Conservation (phyloP, 1,140 invertebrate species). For the Orussus abietinus region DNA sequence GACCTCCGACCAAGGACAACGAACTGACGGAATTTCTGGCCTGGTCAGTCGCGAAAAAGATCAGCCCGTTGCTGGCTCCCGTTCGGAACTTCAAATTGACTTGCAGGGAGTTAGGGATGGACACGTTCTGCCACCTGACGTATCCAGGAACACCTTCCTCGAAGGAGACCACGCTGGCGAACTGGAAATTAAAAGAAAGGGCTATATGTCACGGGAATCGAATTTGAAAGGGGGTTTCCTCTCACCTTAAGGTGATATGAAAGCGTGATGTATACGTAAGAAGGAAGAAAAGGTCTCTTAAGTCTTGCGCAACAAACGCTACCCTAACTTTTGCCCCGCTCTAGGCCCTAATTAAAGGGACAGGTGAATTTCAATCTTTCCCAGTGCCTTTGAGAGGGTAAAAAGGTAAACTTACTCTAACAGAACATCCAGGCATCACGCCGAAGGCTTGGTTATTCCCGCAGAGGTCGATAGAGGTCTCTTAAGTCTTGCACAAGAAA, state of each 20-base stretch:
- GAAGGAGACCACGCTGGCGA: conserved; percentile 61
- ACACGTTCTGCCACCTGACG: conserved; percentile 59
- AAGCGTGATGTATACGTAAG: too few relatives aligned
- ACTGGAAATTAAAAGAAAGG: conserved; percentile 33
- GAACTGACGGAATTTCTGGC: conserved; percentile 63
- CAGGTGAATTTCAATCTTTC: too few relatives aligned
- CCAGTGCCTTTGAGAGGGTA: too few relatives aligned
- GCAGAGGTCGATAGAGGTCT: too few relatives aligned
- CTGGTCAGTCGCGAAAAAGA: conserved; percentile 71
- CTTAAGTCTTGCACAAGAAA: too few relatives aligned
- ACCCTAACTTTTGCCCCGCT: too few relatives aligned
- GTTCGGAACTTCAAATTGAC: conserved; percentile 91
- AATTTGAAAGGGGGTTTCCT: not conserved
- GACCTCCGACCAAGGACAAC: conserved; percentile 66
- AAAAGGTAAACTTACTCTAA: conserved; percentile 58
- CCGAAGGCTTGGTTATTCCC: too few relatives aligned
- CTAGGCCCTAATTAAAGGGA: too few relatives aligned
- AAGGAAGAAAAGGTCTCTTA: too few relatives aligned
- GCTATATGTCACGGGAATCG: not conserved
- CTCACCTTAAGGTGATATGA: too few relatives aligned
- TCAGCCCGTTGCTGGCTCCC: conserved; percentile 66
- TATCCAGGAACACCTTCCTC: conserved; percentile 60
- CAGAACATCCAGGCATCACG: conserved; percentile 80
- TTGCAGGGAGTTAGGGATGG: conserved; percentile 60
- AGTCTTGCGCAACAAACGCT: too few relatives aligned